Percentiles rank a stretch among this genome's conserved stretches.
Evolutionary conservation across 2,797 vertebrate genomes (phyloP).

Genomic region (Lepidocolaptes lacrymiger): DNA sequence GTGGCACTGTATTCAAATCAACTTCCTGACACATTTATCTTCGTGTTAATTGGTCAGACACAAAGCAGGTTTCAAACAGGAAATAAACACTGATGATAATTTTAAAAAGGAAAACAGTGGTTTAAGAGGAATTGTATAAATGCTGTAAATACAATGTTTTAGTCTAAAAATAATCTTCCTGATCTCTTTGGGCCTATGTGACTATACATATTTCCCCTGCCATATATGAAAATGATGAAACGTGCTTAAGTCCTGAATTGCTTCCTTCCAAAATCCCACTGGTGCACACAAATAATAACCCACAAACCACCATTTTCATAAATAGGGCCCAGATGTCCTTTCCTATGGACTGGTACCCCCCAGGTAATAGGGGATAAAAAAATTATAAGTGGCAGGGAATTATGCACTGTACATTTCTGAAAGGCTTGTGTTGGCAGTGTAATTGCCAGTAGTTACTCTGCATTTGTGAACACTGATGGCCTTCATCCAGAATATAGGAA

Average conservation of each 20-base stretch:
- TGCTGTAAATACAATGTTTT: neutral
- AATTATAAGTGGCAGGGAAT: neutral
- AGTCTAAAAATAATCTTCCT: neutral
- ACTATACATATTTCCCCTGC: neutral
- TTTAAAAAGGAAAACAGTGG: constrained; percentile 34
- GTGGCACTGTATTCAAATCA: constrained; percentile 14
- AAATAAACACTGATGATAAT: constrained; percentile 5
- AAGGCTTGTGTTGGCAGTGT: neutral
- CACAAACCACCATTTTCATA: neutral
- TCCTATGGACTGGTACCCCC: neutral
- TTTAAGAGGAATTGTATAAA: constrained; percentile 27
- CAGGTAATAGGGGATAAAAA: neutral
- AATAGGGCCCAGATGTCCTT: neutral
- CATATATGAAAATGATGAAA: neutral
- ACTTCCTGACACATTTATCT: constrained; percentile 55
- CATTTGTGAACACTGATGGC: neutral
- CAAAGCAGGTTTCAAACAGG: constrained; percentile 38
- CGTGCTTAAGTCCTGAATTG: neutral
- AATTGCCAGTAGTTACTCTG: neutral
- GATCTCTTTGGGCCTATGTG: neutral
- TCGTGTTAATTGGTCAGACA: constrained; percentile 25
- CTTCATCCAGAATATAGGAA: neutral
- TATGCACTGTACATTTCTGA: neutral
- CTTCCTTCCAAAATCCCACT: constrained; percentile 1
- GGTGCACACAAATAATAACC: neutral